Evolutionary conservation across 2,888 invertebrate genomes (phyloP).

Genomic region (Baronia brevicornis): DNA sequence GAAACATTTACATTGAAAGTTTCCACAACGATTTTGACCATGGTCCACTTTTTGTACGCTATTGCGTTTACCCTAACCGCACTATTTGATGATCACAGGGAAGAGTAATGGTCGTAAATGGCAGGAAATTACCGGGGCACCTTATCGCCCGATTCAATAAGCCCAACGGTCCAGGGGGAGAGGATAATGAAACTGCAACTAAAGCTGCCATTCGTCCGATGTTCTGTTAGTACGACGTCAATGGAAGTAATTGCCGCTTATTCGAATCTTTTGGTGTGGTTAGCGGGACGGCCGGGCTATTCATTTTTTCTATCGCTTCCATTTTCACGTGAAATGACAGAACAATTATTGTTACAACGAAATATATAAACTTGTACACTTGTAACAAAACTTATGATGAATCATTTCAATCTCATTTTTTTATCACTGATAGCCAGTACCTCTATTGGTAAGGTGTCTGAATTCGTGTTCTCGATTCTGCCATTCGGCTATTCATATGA

Average conservation of each 20-base stretch:
- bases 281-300: conserved; percentile 7
- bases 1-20: conserved; percentile 35
- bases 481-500: no score
- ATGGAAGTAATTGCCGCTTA: conserved; percentile 59
- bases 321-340: conserved; percentile 3
- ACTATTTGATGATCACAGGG: conserved; percentile 47
- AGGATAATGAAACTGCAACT: conserved; percentile 70
- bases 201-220: conserved; percentile 40
- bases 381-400: no score
- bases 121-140: conserved; percentile 69
- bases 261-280: conserved; percentile 36
- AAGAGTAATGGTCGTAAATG: conserved; percentile 68
- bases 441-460: no score
- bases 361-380: background rate
- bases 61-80: conserved; percentile 33
- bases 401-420: no score
- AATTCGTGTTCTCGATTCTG: no score
- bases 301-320: conserved; percentile 10
- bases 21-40: conserved; percentile 31
- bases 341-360: conserved; percentile 7
- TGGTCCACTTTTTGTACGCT: conserved; percentile 33
- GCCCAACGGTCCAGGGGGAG: conserved; percentile 51
- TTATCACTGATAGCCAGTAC: no score
- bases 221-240: conserved; percentile 42
- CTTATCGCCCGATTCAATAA: conserved; percentile 73